These are phyloP conservation scores for Dipodomys stephensi DNA, from an alignment of 2,113 vertebrate species.

Conservation along the genomic window DNA sequence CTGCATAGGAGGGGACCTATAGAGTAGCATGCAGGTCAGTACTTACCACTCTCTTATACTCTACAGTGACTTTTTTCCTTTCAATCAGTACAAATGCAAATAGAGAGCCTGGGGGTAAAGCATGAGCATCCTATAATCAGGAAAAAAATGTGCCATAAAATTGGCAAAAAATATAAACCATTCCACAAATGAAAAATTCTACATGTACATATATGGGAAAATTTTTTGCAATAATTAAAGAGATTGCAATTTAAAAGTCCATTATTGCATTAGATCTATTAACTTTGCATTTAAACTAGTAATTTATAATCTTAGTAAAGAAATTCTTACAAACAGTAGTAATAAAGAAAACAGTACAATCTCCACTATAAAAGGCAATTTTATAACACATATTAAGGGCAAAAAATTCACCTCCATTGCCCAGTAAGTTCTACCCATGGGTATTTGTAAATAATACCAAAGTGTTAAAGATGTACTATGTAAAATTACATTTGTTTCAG, in stretches of 20 bases:
- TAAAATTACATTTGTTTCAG: background rate
- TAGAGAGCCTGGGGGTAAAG: background rate
- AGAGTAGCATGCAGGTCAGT: background rate
- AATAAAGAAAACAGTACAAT: background rate
- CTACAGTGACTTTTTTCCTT: background rate
- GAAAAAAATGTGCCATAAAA: background rate
- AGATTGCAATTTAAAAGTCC: conserved; percentile 1
- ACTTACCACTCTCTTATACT: background rate
- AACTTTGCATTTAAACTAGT: background rate
- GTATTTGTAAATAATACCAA: conserved; percentile 25
- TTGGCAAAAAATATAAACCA: background rate
- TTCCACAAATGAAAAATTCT: background rate
- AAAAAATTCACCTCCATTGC: background rate
- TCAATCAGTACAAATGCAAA: background rate
- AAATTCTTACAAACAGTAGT: background rate
- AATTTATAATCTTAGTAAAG: background rate
- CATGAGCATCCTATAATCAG: background rate
- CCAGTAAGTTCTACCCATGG: too few species aligned
- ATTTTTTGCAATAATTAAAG: background rate
- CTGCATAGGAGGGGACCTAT: background rate
- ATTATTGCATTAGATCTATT: background rate
- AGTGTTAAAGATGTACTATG: background rate
- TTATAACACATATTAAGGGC: background rate
- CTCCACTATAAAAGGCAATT: background rate
- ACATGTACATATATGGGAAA: background rate